phyloP scores from a whole-genome alignment of 23 tunicate genomes.

The Ciona savignyi region DNA sequence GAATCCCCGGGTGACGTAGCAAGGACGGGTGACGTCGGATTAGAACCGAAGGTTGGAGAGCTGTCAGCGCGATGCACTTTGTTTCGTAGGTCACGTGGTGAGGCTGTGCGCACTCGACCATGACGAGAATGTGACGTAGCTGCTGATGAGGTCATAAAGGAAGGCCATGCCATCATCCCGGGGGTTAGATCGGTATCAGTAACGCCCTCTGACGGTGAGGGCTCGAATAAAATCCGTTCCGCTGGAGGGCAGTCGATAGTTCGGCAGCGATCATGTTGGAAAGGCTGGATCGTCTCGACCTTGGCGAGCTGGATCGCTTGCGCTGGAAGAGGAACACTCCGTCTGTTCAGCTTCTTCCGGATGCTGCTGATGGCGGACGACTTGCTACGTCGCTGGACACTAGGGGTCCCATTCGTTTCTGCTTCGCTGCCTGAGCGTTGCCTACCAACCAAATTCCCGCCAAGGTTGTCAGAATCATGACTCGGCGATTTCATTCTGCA shows the following conservation, averaged over 20 bases:
- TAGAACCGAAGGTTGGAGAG: constrained; percentile 20
- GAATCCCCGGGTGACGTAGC: neutral
- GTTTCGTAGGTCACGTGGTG: neutral
- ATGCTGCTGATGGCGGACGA: constrained; percentile 7
- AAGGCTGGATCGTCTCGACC: neutral
- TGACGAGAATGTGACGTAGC: neutral
- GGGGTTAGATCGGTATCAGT: neutral
- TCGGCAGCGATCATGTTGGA: neutral
- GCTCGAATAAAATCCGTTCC: neutral
- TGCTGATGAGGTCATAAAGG: neutral
- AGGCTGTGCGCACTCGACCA: neutral
- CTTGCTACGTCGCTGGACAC: neutral
- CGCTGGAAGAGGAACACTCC: constrained; percentile 31
- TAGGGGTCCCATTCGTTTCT: neutral
- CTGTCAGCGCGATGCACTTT: constrained; percentile 30
- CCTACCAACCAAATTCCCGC: no score
- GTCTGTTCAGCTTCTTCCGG: constrained; percentile 33
- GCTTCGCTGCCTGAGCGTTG: no score
- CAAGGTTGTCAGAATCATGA: no score
- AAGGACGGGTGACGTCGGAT: no score
- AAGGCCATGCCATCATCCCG: neutral
- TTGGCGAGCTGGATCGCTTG: neutral
- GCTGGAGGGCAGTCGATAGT: neutral
- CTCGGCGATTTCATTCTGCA: no score
- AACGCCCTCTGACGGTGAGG: neutral